Evolutionary conservation across 2,888 invertebrate species (phyloP), one percentile per base, ranked within the genome.

Genomic region (Ichneumoninae sp.): DNA sequence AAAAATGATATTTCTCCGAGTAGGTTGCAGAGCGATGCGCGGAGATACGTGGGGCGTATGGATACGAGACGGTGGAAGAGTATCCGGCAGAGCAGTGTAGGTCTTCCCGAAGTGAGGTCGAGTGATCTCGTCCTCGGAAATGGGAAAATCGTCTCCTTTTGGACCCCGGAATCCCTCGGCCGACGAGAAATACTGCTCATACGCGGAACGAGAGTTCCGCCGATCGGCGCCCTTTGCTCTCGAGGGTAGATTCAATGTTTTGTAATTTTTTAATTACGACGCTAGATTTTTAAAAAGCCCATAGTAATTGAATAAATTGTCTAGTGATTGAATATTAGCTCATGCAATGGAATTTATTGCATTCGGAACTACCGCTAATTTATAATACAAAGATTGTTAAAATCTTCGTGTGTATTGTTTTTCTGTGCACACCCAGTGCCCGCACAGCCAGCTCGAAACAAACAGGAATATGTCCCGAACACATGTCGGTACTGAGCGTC

Each of bases 391-490:
- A 47, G 13, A 47, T 40, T 40, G 10, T 40, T 40, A 10, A 40
- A 40, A 40, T 10, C 40, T 40, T 40, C 10, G 10, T 40, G 40
- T 40, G 10, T 8, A 40, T 40, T 40, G 1, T 40, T 40, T 40
- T 40, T 10, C 40, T 40, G 10, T 74, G 74, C 26, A 22, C 60
- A 69, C 0, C 22, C n/a, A 19, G 19, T 16, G 19, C 44, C 4
- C 16, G n/a, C 30, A 22, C 54, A 40, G 22, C 16, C 10, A 10
- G 40, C n/a, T 19, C 47, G 10, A 75, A 69, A 62, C 62, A 80
- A 69, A 75, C 69, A 80, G 75, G 50, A 69, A 75, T 69, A 47
- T 57, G 57, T 54, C 75, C 69, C 65, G 70, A 65, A 54, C 54
- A 70, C n/a, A 75, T 36, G 76, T 70, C 70, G 30, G 36, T 30